Conservation (phyloP, 2,113 vertebrate species). For the Tetrax tetrax region DNA sequence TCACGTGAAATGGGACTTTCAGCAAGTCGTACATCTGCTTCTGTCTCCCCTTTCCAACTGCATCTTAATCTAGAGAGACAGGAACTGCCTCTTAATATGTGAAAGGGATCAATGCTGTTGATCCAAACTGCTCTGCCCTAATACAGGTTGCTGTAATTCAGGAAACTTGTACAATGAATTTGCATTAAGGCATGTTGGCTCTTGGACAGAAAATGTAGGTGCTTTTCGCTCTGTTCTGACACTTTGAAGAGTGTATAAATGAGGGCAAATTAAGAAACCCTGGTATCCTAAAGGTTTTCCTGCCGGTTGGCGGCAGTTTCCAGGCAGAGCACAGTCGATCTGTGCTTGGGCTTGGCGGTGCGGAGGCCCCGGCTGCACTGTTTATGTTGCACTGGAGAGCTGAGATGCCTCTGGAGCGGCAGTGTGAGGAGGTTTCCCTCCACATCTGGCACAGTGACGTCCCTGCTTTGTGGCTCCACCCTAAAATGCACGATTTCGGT, state of each 20-base stretch:
- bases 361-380: not conserved
- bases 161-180: not conserved
- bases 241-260: not conserved
- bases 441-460: not conserved
- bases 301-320: not conserved
- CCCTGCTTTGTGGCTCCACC: not conserved
- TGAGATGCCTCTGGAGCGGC: not conserved
- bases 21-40: not conserved
- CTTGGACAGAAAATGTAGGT: not conserved
- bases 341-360: not conserved
- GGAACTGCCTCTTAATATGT: not conserved
- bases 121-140: not conserved
- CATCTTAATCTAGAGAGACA: not conserved
- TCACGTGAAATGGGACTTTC: not conserved
- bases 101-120: not conserved
- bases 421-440: not conserved
- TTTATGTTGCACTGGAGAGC: not conserved
- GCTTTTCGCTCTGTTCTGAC: not conserved
- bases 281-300: not conserved
- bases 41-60: not conserved
- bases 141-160: not conserved
- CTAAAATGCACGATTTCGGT: rapidly evolving
- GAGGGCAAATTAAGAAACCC: not conserved
- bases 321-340: not conserved
- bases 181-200: not conserved